A percentile compares a stretch with the other conserved stretches of the same genome.
Conservation (phyloP, 2,113 vertebrate genomes). For the Callopanchax toddi region DNA sequence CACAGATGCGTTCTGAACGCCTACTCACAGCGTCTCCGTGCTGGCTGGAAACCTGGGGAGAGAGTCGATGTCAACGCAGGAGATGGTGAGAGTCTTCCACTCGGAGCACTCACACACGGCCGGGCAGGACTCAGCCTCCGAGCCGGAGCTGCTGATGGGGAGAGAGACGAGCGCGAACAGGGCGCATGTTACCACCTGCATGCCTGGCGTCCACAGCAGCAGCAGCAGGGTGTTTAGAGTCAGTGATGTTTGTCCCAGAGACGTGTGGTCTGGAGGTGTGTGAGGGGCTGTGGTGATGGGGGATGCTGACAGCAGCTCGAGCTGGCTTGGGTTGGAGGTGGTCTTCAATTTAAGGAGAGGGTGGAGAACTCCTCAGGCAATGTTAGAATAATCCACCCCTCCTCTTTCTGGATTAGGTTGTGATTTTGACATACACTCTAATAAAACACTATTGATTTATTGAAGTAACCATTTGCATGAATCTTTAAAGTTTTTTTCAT, state of each 20-base stretch:
- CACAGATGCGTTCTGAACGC: conserved; percentile 48
- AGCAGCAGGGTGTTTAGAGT: no score
- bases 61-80: conserved; percentile 84
- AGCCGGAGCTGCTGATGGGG: conserved; percentile 6
- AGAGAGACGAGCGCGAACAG: conserved; percentile 62
- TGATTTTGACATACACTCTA: no score
- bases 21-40: conserved; percentile 93
- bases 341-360: conserved; percentile 59
- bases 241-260: no score
- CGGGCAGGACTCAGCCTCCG: conserved; percentile 71
- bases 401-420: neutral
- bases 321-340: conserved; percentile 59
- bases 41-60: conserved; percentile 86
- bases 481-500: no score
- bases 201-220: conserved; percentile 9
- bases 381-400: conserved; percentile 26
- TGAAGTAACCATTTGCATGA: no score
- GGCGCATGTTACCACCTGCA: conserved; percentile 65
- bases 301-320: conserved; percentile 58
- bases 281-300: conserved; percentile 29
- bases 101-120: conserved; percentile 86
- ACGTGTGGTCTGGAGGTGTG: no score
- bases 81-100: conserved; percentile 84
- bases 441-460: no score
- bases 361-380: conserved; percentile 63